These are phyloP conservation scores for Plemyria rubiginata DNA, from an alignment of 2,888 invertebrate genomes.

Conservation along the genomic window DNA sequence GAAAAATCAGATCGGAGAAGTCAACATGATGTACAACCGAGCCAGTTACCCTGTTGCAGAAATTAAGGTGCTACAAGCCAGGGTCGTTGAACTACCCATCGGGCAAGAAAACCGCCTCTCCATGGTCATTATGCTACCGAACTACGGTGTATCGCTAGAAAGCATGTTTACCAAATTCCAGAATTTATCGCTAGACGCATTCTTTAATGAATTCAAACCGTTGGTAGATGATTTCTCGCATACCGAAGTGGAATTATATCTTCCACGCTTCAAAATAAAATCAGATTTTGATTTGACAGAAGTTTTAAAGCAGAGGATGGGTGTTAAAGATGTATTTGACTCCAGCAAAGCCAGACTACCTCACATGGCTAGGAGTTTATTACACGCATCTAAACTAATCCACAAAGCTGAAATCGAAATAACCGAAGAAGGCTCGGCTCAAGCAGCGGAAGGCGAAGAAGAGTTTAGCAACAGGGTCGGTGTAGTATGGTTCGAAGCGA, in stretches of 20 bases:
- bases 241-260: constrained; percentile 86
- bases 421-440: constrained; percentile 89
- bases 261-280: constrained; percentile 86
- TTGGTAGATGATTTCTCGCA: constrained; percentile 82
- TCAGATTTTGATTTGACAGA: constrained; percentile 84
- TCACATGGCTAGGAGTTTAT: constrained; percentile 76
- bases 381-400: constrained; percentile 85
- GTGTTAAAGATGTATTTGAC: constrained; percentile 86
- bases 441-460: constrained; percentile 80
- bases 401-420: constrained; percentile 91
- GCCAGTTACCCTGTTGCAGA: constrained; percentile 85
- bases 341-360: constrained; percentile 59
- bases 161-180: constrained; percentile 82
- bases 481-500: constrained; percentile 85
- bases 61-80: constrained; percentile 83
- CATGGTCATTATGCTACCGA: constrained; percentile 88
- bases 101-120: constrained; percentile 83
- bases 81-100: constrained; percentile 88
- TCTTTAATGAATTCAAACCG: constrained; percentile 79
- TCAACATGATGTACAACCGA: constrained; percentile 90
- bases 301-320: constrained; percentile 66
- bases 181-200: constrained; percentile 70
- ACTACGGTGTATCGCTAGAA: constrained; percentile 78
- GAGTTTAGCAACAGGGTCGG: constrained; percentile 82
- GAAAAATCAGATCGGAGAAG: constrained; percentile 79